phyloP scores from a whole-genome alignment of 2,797 vertebrate genomes.

The Argyrosomus regius region DNA sequence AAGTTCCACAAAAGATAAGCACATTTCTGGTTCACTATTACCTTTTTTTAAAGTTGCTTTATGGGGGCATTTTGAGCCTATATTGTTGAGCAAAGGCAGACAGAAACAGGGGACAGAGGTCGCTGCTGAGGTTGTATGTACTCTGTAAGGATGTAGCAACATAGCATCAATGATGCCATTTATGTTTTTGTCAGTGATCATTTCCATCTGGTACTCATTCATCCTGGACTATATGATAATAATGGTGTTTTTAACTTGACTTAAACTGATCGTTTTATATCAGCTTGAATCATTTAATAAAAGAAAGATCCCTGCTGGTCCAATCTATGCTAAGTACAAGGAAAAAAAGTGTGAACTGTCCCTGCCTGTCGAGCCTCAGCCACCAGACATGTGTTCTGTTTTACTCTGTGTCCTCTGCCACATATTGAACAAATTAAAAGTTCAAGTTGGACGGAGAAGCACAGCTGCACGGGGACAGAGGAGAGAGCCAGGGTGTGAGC shows the following conservation, averaged over 20 bases:
- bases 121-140: too few relatives aligned
- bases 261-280: neutral
- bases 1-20: too few relatives aligned
- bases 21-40: too few relatives aligned
- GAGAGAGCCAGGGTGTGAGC: slow-evolving; percentile 80
- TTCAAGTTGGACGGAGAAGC: slow-evolving; percentile 74
- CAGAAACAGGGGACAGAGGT: too few relatives aligned
- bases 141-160: neutral
- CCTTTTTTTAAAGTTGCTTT: too few relatives aligned
- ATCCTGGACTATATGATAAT: too few relatives aligned
- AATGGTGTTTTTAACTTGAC: neutral
- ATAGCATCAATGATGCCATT: neutral
- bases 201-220: neutral
- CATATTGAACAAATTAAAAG: slow-evolving; percentile 85
- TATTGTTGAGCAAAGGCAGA: too few relatives aligned
- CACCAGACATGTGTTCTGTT: slow-evolving; percentile 71
- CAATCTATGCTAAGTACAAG: neutral
- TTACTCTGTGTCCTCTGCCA: slow-evolving; percentile 61
- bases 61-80: too few relatives aligned
- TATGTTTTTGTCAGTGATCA: neutral
- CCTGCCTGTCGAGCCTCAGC: slow-evolving; percentile 45
- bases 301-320: neutral
- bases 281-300: neutral
- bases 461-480: slow-evolving; percentile 79
- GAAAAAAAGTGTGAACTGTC: slow-evolving; percentile 13